phyloP scores from a whole-genome alignment of 2,113 vertebrate species.

The Protomyctophum bolini region DNA sequence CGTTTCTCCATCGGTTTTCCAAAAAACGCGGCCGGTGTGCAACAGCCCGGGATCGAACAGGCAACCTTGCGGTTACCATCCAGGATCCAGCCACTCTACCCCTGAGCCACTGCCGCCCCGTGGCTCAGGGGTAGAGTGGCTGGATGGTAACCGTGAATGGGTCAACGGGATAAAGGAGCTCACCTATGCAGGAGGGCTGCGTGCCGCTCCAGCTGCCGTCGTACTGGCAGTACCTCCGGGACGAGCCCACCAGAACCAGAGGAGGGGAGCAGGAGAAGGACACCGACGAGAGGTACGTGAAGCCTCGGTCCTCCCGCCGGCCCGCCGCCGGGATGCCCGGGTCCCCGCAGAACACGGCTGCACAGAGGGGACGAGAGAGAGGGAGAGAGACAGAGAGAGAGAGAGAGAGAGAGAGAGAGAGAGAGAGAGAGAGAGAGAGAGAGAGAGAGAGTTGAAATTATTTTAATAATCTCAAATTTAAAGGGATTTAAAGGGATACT shows the following conservation, averaged over 20 bases:
- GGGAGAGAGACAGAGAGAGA: no score
- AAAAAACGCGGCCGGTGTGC: no score
- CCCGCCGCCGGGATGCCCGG: conserved; percentile 89
- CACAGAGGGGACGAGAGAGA: conserved; percentile 6
- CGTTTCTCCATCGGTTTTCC: no score
- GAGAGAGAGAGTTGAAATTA: not conserved
- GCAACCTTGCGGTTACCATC: no score
- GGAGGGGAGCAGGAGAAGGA: conserved; percentile 91
- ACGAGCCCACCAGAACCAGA: conserved; percentile 90
- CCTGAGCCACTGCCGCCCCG: no score
- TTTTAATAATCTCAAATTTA: no score
- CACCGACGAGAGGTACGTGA: conserved; percentile 93
- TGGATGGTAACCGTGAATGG: no score
- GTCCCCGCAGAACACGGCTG: conserved; percentile 98
- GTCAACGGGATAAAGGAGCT: not conserved
- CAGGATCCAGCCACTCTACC: no score
- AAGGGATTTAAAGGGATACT: no score
- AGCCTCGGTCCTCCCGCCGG: conserved; percentile 90
- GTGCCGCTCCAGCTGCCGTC: conserved; percentile 96
- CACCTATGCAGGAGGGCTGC: conserved; percentile 97
- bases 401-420: not conserved
- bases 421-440: not conserved
- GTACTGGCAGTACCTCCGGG: conserved; percentile 91
- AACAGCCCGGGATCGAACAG: no score
- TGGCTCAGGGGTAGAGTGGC: no score